phyloP scores from a whole-genome alignment of 2,113 vertebrate species.

The Balaenoptera acutorostrata region DNA sequence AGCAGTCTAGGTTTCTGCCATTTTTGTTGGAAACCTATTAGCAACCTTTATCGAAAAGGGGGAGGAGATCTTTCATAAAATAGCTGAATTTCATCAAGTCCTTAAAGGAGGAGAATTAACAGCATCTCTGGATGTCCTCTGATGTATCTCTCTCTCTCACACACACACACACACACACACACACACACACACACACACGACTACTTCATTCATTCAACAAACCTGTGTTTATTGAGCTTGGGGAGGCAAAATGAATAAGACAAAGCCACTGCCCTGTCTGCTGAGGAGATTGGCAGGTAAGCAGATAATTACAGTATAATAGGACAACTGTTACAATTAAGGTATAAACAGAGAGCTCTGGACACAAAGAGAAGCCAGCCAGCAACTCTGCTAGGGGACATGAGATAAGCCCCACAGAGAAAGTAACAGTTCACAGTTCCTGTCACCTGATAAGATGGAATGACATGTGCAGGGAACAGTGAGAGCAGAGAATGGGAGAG shows the following conservation, averaged over 20 bases:
- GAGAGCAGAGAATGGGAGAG: neutral
- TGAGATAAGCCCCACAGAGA: neutral
- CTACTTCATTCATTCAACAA: neutral
- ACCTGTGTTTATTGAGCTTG: neutral
- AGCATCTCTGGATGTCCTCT: neutral
- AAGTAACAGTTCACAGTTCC: neutral
- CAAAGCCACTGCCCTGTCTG: neutral
- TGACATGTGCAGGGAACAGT: neutral
- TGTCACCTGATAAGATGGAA: neutral
- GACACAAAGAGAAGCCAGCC: conserved; percentile 11
- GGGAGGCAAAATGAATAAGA: neutral
- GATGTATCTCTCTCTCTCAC: neutral
- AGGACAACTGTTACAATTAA: conserved; percentile 7
- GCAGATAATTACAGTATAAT: conserved; percentile 25
- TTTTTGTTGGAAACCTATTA: conserved; percentile 53
- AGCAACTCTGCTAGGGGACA: neutral
- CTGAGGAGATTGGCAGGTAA: neutral
- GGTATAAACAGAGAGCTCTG: neutral
- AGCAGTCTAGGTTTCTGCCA: conserved; percentile 14
- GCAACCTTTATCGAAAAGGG: conserved; percentile 51
- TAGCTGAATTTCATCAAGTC: conserved; percentile 18
- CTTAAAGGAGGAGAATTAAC: conserved; percentile 18
- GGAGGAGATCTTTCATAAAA: conserved; percentile 40
- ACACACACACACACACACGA: neutral
- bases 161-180: neutral